Evolutionary conservation across 1,140 invertebrate species (phyloP).

Genomic region (Hycleus cichorii): DNA sequence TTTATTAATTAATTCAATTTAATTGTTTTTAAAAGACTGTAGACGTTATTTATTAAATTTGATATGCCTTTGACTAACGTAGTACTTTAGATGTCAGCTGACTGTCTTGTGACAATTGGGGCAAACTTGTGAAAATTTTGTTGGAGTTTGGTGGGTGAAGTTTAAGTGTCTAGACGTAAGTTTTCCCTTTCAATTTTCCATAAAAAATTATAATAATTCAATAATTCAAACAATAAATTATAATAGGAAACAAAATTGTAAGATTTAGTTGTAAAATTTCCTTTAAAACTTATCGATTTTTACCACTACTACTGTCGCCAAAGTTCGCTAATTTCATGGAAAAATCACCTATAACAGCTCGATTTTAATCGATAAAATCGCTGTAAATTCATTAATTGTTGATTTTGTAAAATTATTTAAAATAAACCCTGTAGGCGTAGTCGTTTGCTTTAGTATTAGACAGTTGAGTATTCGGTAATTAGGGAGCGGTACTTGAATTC

Average conservation of each 20-base stretch:
- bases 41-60: neutral
- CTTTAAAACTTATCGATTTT: too few relatives aligned
- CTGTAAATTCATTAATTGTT: too few relatives aligned
- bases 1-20: too few relatives aligned
- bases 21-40: neutral
- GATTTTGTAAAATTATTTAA: too few relatives aligned
- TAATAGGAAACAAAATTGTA: too few relatives aligned
- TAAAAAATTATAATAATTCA: too few relatives aligned
- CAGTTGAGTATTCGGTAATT: neutral
- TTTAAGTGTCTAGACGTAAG: conserved; percentile 26
- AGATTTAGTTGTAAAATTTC: too few relatives aligned
- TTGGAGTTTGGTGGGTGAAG: conserved; percentile 30
- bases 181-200: neutral
- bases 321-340: too few relatives aligned
- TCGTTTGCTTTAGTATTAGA: conserved; percentile 4
- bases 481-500: neutral
- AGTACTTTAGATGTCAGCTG: conserved; percentile 27
- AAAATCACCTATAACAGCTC: too few relatives aligned
- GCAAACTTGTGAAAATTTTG: conserved; percentile 18
- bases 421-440: conserved; percentile 19
- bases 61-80: neutral
- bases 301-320: too few relatives aligned
- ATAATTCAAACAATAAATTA: too few relatives aligned
- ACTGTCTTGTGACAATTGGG: conserved; percentile 32
- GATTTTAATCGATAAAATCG: too few relatives aligned